A percentile compares a stretch with the other conserved stretches of the same genome.
phyloP scores from a whole-genome alignment of 2,888 invertebrate genomes.

The Craniophora ligustri region DNA sequence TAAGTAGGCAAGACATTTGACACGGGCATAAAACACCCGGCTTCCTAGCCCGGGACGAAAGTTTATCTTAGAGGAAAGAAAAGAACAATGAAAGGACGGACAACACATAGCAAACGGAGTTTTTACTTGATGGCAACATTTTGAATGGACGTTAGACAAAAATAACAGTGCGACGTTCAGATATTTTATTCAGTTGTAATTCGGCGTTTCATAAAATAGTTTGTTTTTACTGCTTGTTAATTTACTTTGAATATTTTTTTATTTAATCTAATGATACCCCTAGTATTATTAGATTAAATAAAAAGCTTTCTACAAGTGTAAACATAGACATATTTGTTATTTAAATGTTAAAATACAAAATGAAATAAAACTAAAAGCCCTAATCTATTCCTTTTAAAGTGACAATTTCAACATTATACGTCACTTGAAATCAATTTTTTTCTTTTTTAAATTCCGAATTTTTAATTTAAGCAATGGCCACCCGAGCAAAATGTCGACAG shows the following conservation, averaged over 20 bases:
- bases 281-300: too few relatives aligned
- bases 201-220: background rate
- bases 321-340: too few relatives aligned
- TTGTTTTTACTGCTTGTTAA: background rate
- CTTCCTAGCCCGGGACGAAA: slow-evolving; percentile 54
- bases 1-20: slow-evolving; percentile 65
- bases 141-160: slow-evolving; percentile 32
- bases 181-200: slow-evolving; percentile 15
- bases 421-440: too few relatives aligned
- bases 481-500: slow-evolving; percentile 45
- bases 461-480: slow-evolving; percentile 38
- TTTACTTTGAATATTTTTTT: background rate
- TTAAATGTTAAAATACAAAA: too few relatives aligned
- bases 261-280: too few relatives aligned
- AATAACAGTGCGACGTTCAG: slow-evolving; percentile 1
- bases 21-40: slow-evolving; percentile 67
- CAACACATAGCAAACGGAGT: slow-evolving; percentile 53
- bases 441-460: slow-evolving; percentile 35
- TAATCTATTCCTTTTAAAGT: too few relatives aligned
- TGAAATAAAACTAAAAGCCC: too few relatives aligned
- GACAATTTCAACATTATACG: too few relatives aligned
- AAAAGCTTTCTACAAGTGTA: too few relatives aligned
- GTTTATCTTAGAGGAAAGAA: slow-evolving; percentile 61
- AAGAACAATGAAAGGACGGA: slow-evolving; percentile 55
- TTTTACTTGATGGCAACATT: slow-evolving; percentile 51